A percentile compares a stretch with the other conserved stretches of the same genome.
phyloP scores from a whole-genome alignment of 2,888 invertebrate genomes.

The Xestia ashworthii region DNA sequence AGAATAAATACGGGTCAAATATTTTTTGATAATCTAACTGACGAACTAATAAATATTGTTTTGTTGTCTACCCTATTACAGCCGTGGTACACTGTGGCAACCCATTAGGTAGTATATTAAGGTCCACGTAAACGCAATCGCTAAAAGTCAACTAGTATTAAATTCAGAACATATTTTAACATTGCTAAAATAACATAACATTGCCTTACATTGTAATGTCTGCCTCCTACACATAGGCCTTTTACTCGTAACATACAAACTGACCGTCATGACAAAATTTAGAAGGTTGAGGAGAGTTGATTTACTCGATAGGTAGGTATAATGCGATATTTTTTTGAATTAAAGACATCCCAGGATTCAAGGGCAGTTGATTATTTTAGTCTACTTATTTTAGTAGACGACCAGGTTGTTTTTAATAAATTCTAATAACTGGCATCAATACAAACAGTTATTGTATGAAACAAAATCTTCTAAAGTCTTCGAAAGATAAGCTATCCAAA shows the following conservation, averaged over 20 bases:
- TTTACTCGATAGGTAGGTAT: neutral
- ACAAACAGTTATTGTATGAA: neutral
- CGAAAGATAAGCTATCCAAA: too few relatives aligned
- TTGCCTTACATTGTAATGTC: neutral
- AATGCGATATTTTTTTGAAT: neutral
- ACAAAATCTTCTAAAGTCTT: neutral
- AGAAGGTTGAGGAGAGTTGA: slow-evolving; percentile 26
- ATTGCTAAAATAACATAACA: neutral
- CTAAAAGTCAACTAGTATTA: neutral
- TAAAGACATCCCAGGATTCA: too few relatives aligned
- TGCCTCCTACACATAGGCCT: slow-evolving; percentile 13
- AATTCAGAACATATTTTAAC: neutral
- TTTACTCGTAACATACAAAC: slow-evolving; percentile 4
- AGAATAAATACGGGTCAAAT: too few relatives aligned
- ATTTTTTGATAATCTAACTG: too few relatives aligned
- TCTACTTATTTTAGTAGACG: too few relatives aligned
- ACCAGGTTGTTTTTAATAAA: too few relatives aligned
- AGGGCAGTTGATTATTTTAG: too few relatives aligned
- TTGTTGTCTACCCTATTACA: too few relatives aligned
- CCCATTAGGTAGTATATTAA: too few relatives aligned
- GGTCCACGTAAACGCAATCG: neutral
- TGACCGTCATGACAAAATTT: slow-evolving; percentile 20
- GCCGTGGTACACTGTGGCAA: too few relatives aligned
- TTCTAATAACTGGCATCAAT: too few relatives aligned
- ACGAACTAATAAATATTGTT: too few relatives aligned